Base-by-base conservation (phyloP, 2,888 invertebrate genomes). In the Scaptomyza reducta region DNA sequence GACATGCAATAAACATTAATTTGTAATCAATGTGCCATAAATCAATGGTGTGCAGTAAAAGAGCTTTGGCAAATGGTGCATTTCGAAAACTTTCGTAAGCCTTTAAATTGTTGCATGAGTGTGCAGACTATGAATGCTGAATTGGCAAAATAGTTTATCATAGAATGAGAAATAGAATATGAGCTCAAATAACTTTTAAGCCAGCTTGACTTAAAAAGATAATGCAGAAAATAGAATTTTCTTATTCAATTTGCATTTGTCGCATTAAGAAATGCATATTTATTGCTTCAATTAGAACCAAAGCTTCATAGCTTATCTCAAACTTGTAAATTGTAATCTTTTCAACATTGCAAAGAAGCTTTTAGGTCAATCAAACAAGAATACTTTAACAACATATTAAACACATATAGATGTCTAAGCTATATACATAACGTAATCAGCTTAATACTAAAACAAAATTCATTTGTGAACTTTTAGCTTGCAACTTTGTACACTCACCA, bases 21-120 rank as follows among this genome's bases (percentile, higher is more conserved):
- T 66, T 66, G 60, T 56, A 77, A 56, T 56, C 50, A 55, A 62
- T 57, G 22, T 33, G 27, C 31, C 5, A 31, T 55, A 65, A 66
- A 47, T 66, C 45, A 29, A 22, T 38, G 6, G 1, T 4, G 40
- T 41, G 38, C 25, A 41, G 95, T 25, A 35, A 40, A 40, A 64
- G 40, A 29, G 14, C 40, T 40, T 46, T 54, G 6, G 18, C 51
- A 40, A 49, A 49, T 62, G 63, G 16, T 45, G 51, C 62, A 62
- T 50, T 42, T 51, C 50, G 13, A 6, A 61, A 49, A 35, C 42
- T 64, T 62, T 42, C 33, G 22, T 44, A 62, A 63, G 33, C 42
- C 50, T 41, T 44, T 31, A 35, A 61, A 44, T 50, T 50, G 35
- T 44, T 42, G 29, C 50, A 33, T 16, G 22, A 27, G 14, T 14